Evolutionary conservation across 2,888 invertebrate species (phyloP), one percentile per base, ranked within the genome.

Genomic region (Margaritifera margaritifera): DNA sequence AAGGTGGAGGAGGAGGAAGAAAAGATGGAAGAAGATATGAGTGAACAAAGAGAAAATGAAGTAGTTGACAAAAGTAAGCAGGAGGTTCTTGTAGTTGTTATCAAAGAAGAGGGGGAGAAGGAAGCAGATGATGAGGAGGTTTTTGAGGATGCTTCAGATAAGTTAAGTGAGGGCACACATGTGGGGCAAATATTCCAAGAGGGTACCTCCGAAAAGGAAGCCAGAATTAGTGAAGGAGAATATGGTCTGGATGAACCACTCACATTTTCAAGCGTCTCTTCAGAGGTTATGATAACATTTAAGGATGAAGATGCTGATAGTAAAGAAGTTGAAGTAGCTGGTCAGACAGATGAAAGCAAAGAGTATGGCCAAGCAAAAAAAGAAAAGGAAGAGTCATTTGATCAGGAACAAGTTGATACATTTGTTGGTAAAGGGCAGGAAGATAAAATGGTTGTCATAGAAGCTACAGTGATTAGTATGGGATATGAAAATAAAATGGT

Each of bases 311-410:
- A 56, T 31, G 59, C n/a, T 53, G 58, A 67, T 61, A 42, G 53
- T 66, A 50, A 66, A 52, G 59, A 58, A 20, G 65, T 59, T 65
- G 65, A 52, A 55, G 57, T 42, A 20, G 62, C 53, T 24, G n/a
- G 50, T 27, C 42, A 42, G 15, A 42, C 42, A 11, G 11, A 42
- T 42, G 42, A 15, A 42, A 42, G 15, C 11, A 42, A 15, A 42
- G 52, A 18, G 24, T 27, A 18, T 18, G 50, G 4, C 15, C 42
- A 15, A 15, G 15, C 1, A 42, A 42, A 2, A 3, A 42, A 15
- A 15, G 15, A 42, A 15, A 57, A 50, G 18, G 18, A 22, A 20
- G 42, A 64, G 42, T 42, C 3, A 0, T 3, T 42, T 42, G 42
- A 42, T 42, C 42, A 42, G 42, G 42, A 42, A 31, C n/a, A 42